Base-by-base conservation (phyloP, 2,888 invertebrate species). In the Leucophora obtusa region DNA sequence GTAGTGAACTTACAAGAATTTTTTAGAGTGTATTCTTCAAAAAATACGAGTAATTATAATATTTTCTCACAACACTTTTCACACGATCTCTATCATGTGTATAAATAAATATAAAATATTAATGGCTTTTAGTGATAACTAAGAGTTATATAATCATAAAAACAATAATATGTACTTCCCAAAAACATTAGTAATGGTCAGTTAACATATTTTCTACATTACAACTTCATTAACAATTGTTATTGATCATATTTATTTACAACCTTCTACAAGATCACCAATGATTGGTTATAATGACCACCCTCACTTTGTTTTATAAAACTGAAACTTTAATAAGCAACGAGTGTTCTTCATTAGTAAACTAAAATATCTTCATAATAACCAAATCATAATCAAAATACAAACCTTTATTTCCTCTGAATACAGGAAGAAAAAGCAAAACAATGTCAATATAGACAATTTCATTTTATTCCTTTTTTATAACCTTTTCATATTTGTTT, bases 181-280 rank as follows among this genome's bases (percentile, higher is more conserved):
- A 62, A 59, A 66, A 17, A 54, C 75, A 79, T 79, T 79, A 75
- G 79, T 65, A 75, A 75, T 79, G 79, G 70, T 66, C 75, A 79
- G 65, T 79, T 70, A 70, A 75, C 60, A 66, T 5, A 7, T 28
- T 28, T 28, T 28, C 28, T 4, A 28, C 28, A 28, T 28, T 28
- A 28, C 6, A 28, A 28, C 28, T 28, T 28, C 7, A 28, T 28
- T 28, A 28, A 28, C 28, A 28, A 43, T 47, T n/a, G 65, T 65
- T 77, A 77, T 65, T 59, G 76, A 77, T 75, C 68, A 35, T 11
- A 7, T 28, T 28, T 28, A 28, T 28, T 1, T 28, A 50, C 53
- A 69, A 54, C 33, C 11, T 74, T 11, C 24, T 54, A 63, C 21
- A 71, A n/a, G 60, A 75, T 74, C 73, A 38, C 60, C 43, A 33